These are phyloP conservation scores for Megalonaias nervosa DNA, from an alignment of 1,140 invertebrate genomes.

Conservation along the genomic window DNA sequence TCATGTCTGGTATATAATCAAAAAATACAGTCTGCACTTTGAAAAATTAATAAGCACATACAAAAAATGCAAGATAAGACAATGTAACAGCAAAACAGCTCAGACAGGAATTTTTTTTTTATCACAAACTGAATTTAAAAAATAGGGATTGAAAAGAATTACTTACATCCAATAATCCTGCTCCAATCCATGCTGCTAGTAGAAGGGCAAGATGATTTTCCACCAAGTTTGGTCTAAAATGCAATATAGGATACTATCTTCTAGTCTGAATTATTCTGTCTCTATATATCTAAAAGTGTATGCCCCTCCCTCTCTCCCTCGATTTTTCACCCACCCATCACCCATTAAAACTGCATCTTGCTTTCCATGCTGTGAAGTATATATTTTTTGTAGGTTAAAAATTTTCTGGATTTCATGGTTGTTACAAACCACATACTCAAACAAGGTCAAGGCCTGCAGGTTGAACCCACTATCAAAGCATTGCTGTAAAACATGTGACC, in stretches of 20 bases:
- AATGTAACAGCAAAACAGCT: background rate
- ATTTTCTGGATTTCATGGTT: too few relatives aligned
- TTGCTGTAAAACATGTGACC: too few relatives aligned
- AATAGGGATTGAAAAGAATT: conserved; percentile 75
- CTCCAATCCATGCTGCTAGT: conserved; percentile 89
- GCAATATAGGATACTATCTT: conserved; percentile 40
- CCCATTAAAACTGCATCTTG: too few relatives aligned
- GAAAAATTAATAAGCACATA: too few relatives aligned
- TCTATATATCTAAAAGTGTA: background rate
- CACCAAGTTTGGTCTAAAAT: conserved; percentile 86
- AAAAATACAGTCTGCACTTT: too few relatives aligned
- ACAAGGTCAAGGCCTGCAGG: too few relatives aligned
- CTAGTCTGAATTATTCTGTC: background rate
- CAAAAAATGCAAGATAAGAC: background rate
- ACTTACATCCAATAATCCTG: conserved; percentile 82
- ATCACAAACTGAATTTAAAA: background rate
- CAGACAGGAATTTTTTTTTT: background rate
- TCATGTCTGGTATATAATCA: too few relatives aligned
- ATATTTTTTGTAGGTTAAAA: too few relatives aligned
- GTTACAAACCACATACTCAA: too few relatives aligned
- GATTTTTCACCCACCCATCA: too few relatives aligned
- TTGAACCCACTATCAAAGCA: too few relatives aligned
- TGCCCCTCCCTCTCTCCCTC: background rate
- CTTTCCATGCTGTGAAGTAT: too few relatives aligned
- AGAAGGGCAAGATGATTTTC: conserved; percentile 93